Conservation (phyloP, 64 coral and sea anemone genomes). For the Orbicella faveolata region DNA sequence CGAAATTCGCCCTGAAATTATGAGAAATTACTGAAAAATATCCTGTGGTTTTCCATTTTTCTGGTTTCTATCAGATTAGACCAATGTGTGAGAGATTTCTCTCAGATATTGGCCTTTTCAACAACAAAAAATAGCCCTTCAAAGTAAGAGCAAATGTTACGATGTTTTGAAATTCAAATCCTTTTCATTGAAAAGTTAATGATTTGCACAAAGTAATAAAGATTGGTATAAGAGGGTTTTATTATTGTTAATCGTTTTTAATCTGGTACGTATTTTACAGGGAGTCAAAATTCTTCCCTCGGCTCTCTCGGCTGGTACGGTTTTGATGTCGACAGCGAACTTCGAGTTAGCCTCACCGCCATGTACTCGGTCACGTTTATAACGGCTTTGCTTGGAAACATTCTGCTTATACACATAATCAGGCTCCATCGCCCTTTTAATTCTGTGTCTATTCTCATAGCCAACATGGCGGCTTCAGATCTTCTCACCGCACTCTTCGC, state of each 20-base stretch:
- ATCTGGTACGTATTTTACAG: not conserved
- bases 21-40: not conserved
- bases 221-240: too few species aligned
- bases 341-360: constrained; percentile 9
- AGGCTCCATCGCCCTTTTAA: not conserved
- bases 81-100: too few species aligned
- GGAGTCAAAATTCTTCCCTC: not conserved
- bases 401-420: not conserved
- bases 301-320: not conserved
- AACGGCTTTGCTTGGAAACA: constrained; percentile 8
- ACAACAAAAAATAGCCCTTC: too few species aligned
- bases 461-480: constrained; percentile 47
- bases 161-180: too few species aligned
- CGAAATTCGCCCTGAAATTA: not conserved
- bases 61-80: too few species aligned
- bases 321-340: not conserved
- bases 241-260: not conserved
- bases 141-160: too few species aligned
- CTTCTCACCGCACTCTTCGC: constrained; percentile 33
- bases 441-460: constrained; percentile 21
- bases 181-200: too few species aligned
- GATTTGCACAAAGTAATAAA: too few species aligned
- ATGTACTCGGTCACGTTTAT: constrained; percentile 17
- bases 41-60: too few species aligned
- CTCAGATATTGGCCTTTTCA: too few species aligned